Base-by-base conservation (phyloP, 2,113 vertebrate species). In the Uropsilus gracilis region DNA sequence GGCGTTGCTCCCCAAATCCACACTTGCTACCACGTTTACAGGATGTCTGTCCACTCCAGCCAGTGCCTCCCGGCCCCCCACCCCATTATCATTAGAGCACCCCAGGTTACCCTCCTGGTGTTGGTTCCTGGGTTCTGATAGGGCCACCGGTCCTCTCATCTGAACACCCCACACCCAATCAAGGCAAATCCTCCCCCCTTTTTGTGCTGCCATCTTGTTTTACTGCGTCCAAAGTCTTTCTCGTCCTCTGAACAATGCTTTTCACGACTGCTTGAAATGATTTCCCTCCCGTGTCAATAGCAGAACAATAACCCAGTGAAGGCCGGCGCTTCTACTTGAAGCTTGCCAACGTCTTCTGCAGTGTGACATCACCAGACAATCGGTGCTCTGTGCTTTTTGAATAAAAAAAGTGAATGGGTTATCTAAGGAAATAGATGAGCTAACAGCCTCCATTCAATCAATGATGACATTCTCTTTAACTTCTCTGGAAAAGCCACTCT, bases 381-480 rank as follows among this genome's bases (percentile, higher is more conserved):
- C 57, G 30, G 44, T 72, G 8, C 59, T 77, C 77, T 32, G 6
- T 57, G 68, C 55, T 50, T 50, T 90, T 53, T 26, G 26, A 82
- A 72, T 77, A 66, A 93, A 89, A 86, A 61, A 85, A 87, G n/a
- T 75, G 12, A 90, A 44, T 55, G 42, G 53, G 64, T 91, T n/a
- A 55, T 32, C 57, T 50, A 86, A n/a, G 30, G 37, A 84, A 86
- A 91, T 14, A 83, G 34, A 89, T 95, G 69, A 82, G 71, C 50
- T 91, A 69, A 94, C 86, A 53, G n/a, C 86, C 86, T 78, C 46
- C 28, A 61, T 94, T 89, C 34, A 61, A 34, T 92, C 78, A 44
- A 34, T 78, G 64, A 91, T 91, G 71, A 86, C 94, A 83, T 94
- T 95, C 18, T 93, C 71, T 95, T 95, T 95, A 78, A 30, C 24